Base-by-base conservation (phyloP, 2,113 vertebrate genomes). In the Chaenogobius annularis region DNA sequence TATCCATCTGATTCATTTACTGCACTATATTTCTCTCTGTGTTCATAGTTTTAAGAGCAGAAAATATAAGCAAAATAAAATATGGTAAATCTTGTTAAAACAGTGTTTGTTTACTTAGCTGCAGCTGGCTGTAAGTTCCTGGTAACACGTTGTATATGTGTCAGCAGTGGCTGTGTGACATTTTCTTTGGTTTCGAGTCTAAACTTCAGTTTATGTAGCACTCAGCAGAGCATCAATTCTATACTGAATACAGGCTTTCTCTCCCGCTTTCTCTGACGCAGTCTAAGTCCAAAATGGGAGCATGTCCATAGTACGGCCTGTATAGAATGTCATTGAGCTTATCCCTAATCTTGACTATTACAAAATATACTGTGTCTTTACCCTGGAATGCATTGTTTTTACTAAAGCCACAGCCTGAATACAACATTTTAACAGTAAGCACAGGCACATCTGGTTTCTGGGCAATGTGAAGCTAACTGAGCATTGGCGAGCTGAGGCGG, bases 371-470 rank as follows among this genome's bases (percentile, higher is more conserved):
- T 69, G 81, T 90, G 79, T 89, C 83, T 88, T 88, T 86, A 88
- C 64, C 22, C 73, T 82, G 80, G 84, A 88, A 91, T 88, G 86
- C 66, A 88, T 90, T 89, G 88, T 89, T 90, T 90, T 90, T 70
- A 26, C 66, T 73, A 84, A 48, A 59, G 74, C 89, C 87, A 65
- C 83, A 82, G 85, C 86, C 69, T 85, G 84, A 88, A 84, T 83
- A 64, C 78, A 74, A 70, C 73, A 75, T 84, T 88, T 87, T 87
- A 83, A 91, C 82, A 81, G 70, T 65, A 66, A 79, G 78, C 64
- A 74, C 87, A 90, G 61, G 75, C 87, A 91, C 89, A 92, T 93
- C 90, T 93, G 91, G 84, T 87, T 89, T 89, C 84, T 86, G 85
- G 83, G 80, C 80, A 87, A 83, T 80, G 79, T 78, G 85, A 91